Evolutionary conservation across 2,888 invertebrate species (phyloP).

Genomic region (Melolontha melolontha): DNA sequence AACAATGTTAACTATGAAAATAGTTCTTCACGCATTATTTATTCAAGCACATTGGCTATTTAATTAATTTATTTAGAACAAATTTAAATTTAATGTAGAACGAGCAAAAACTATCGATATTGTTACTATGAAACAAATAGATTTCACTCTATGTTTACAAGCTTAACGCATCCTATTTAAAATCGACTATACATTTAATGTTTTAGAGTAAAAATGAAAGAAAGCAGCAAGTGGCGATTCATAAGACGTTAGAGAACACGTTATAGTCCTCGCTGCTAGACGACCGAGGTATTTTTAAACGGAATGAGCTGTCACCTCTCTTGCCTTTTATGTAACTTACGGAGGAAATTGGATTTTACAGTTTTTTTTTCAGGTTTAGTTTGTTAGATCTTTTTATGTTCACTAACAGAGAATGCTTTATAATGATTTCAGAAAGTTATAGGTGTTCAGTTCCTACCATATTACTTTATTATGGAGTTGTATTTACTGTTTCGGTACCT

Average conservation of each 20-base stretch:
- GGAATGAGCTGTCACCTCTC: slow-evolving; percentile 50
- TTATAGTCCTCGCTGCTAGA: slow-evolving; percentile 40
- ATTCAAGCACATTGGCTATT: no score
- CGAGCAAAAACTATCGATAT: no score
- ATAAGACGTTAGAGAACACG: slow-evolving; percentile 36
- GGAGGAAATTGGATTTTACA: slow-evolving; percentile 51
- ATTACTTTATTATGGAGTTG: neutral
- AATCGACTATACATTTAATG: neutral
- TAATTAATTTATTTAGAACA: no score
- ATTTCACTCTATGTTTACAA: neutral
- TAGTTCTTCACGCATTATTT: no score
- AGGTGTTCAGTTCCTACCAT: slow-evolving; percentile 34
- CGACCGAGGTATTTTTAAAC: slow-evolving; percentile 49
- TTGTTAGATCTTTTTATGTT: slow-evolving; percentile 47
- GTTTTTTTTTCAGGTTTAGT: slow-evolving; percentile 45
- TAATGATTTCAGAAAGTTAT: slow-evolving; percentile 45
- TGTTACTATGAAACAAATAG: no score
- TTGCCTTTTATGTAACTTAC: slow-evolving; percentile 50
- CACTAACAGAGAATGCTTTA: slow-evolving; percentile 45
- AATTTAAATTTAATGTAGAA: no score
- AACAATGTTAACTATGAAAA: no score
- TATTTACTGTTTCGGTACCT: neutral
- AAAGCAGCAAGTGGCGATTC: slow-evolving; percentile 37
- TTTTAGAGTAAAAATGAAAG: slow-evolving; percentile 14
- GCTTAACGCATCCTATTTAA: neutral